Base-by-base conservation (phyloP, 2,888 invertebrate species). In the Oxytorus armatus region DNA sequence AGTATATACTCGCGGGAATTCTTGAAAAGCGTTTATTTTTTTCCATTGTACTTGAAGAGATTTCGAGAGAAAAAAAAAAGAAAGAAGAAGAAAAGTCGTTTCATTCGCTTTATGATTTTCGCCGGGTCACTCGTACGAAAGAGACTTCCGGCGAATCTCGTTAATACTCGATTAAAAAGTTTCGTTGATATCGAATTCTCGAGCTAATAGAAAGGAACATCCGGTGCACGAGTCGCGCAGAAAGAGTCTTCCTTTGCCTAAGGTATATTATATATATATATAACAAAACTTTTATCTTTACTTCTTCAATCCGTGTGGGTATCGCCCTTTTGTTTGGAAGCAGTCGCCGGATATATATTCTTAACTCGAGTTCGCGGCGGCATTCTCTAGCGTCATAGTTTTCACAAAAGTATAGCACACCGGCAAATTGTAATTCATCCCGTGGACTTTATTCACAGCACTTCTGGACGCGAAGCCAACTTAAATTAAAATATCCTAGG, bases 401-500 rank as follows among this genome's bases (percentile, higher is more conserved):
- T 36, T 59, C 53, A 70, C 21, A 25, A 33, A 49, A 39, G 73
- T 44, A 53, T 36, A 33, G 53, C 18, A 61, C 68, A 65, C 65
- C 55, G 57, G 75, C 57, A 76, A 79, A 76, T 76, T 79, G 79
- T 79, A 76, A 79, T 76, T 79, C 79, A 79, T 76, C 76, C 76
- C 36, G 65, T 47, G 70, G 69, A 79, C 70, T 79, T 79, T 79
- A 76, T 79, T 70, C 76, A 44, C 79, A 51, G 70, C 66, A 79
- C 65, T 79, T 76, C 70, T 76, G 69, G 70, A 79, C 70, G 65
- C 65, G 70, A 76, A 76, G 76, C 79, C 75, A 79, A 79, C 76
- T 79, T 79, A 79, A 79, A 79, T 79, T 79, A 79, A 79, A 79
- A 79, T 79, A 79, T 79, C 76, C 73, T 33, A 42, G 51, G 51